Evolutionary conservation across 2,797 vertebrate species (phyloP), one percentile per base, ranked within the genome.

Genomic region (Urophycis tenuis): DNA sequence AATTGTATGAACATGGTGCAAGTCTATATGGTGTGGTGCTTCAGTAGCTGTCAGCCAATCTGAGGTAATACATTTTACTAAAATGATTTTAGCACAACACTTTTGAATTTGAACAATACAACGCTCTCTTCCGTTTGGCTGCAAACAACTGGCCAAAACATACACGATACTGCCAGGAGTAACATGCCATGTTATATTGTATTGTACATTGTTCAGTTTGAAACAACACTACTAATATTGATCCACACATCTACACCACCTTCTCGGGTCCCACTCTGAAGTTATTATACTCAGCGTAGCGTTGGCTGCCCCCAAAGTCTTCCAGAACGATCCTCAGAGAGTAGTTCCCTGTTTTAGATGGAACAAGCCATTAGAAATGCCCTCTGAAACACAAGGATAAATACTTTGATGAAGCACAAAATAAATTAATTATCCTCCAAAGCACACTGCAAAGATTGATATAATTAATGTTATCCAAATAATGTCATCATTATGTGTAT

Each of bases 291-390:
- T 95, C 91, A 1, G 96, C 97, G 74, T 93, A 95, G 64, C 95
- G 89, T 12, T 89, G 90, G 73, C 91, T 91, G 81, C 92, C 93
- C 77, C 95, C 94, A 91, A 98, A 98, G 90, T 98, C 96, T 78
- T 89, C 88, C 78, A 99, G 88, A 86, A 95, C 89, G 3, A 98
- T 95, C 91, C 93, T 95, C 84, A 99, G 88, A 77, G 90, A 94
- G 80, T 96, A 97, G 83, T 96, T 93, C 67, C 93, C 96, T 99
- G 80, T 0, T 88, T 81, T 0, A 84, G n/a, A 78, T 29, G 83
- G 25, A 72, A n/a, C 31, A 75, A 29, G 25, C n/a, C n/a, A 69
- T 4, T 74, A 45, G 19, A 22, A 22, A 80, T 31, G 2, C 1
- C 8, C n/a, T 69, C 11, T 29, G 10, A 60, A 29, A 67, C 60